Conservation (phyloP, 2,888 invertebrate species). For the Drosophila dives region DNA sequence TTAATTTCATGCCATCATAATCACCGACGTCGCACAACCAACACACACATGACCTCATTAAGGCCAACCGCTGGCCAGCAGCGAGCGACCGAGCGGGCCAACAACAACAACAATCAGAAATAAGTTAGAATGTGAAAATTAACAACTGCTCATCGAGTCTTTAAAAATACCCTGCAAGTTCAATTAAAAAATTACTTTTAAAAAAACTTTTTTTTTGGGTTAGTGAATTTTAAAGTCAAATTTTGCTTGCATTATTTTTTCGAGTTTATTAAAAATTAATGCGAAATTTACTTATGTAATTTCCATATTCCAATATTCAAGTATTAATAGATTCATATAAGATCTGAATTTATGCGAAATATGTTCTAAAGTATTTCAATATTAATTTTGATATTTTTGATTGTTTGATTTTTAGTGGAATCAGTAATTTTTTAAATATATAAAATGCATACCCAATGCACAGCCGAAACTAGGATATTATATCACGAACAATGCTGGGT, state of each 20-base stretch:
- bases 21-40: conserved; percentile 68
- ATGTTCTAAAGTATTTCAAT: background rate
- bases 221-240: background rate
- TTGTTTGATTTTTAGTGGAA: background rate
- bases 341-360: background rate
- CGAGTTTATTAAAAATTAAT: background rate
- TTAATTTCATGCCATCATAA: conserved; percentile 81
- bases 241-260: background rate
- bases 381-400: background rate
- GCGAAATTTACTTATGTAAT: background rate
- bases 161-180: conserved; percentile 24
- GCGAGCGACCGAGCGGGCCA: conserved; percentile 16
- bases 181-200: too few species aligned
- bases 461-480: conserved; percentile 15
- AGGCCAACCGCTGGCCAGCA: conserved; percentile 70
- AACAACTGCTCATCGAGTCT: conserved; percentile 3
- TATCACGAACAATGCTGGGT: conserved; percentile 52
- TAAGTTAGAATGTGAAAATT: conserved; percentile 35
- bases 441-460: background rate
- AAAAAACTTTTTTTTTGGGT: too few species aligned
- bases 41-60: conserved; percentile 75
- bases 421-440: background rate
- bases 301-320: background rate
- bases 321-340: background rate
- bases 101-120: conserved; percentile 53